Evolutionary conservation across 2,888 invertebrate genomes (phyloP), one percentile per base, ranked within the genome.

Genomic region (Agapostemon virescens): DNA sequence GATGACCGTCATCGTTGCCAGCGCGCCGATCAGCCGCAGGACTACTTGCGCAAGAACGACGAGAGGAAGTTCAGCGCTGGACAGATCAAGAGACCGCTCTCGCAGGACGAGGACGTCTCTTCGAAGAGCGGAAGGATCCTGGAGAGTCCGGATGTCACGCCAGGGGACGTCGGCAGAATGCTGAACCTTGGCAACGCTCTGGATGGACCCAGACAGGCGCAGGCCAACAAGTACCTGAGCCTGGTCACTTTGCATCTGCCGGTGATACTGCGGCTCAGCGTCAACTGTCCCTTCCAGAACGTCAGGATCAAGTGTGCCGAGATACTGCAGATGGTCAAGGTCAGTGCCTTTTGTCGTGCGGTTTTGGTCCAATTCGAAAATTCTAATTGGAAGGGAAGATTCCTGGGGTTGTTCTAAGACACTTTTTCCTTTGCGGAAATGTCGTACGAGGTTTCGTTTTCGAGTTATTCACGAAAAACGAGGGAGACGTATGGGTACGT

Each of bases 221-320:
- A 92, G 83, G 92, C 94, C 20, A 93, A 93, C 87, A 94, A 94
- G 89, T 94, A 94, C 83, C 89, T 94, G 84, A 94, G 94, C 74
- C 90, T 94, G 84, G 94, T 94, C 73, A 93, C 93, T 66, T 89
- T 94, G 71, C 94, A 94, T 90, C 92, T 95, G 82, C 94, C 95
- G 45, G 94, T 94, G 85, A 93, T 95, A 85, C 91, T 95, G 70
- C 92, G 95, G 86, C 93, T 95, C 75, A 94, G 94, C 74, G 93
- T 94, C 85, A 94, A 94, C 90, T 95, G 95, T 89, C 95, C 95
- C 11, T 95, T 95, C 86, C 93, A 93, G 83, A 95, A 95, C 89
- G 94, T 95, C 73, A 93, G 95, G 85, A 94, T 94, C 86, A 94
- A 94, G 88, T 94, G 94, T 87, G 92, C 93, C 83, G 93, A 94